Evolutionary conservation across 2,888 invertebrate species (phyloP), one percentile per base, ranked within the genome.

Genomic region (Cheilosia grossa): DNA sequence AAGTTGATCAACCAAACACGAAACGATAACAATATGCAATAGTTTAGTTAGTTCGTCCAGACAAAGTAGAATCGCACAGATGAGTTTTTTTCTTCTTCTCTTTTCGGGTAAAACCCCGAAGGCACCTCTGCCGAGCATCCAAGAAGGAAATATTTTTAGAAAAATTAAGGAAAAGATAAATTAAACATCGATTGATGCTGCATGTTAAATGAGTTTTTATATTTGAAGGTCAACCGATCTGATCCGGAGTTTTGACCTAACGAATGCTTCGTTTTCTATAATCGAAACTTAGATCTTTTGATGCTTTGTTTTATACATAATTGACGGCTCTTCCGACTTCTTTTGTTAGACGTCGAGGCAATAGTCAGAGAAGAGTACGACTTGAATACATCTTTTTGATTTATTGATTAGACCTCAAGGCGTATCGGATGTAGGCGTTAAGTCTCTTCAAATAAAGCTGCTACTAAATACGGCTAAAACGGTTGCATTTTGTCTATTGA

Each of bases 181-280:
- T 51, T 13, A 24, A 13, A 21, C 15, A 10, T 1, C 10, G 4
- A 44, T 44, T 67, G 17, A 53, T 61, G 9, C 42, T 63, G 30
- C 15, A n/a, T 19, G 33, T 51, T 9, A n/a, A 21, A n/a, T 49
- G 5, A 27, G 0, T 27, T 64, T 24, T 24, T 54, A 40, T 13
- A 13, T 40, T 24, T 27, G 58, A 74, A 74, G 66, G 66, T n/a
- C 13, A 49, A 44, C 0, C 13, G n/a, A 37, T 19, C 19, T 27
- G 21, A 37, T 49, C 47, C 40, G 17, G 40, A 63, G 56, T 74
- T 49, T 74, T 74, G 64, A 74, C 64, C 74, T 27, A 64, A 17
- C 17, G 21, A 7, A 7, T 15, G 4, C 33, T 44, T 64, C 27
- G 15, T 37, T 74, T 64, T 66, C 56, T 49, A n/a, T n/a, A 33